Evolutionary conservation across 2,797 vertebrate genomes (phyloP).

Genomic region (Falco biarmicus): DNA sequence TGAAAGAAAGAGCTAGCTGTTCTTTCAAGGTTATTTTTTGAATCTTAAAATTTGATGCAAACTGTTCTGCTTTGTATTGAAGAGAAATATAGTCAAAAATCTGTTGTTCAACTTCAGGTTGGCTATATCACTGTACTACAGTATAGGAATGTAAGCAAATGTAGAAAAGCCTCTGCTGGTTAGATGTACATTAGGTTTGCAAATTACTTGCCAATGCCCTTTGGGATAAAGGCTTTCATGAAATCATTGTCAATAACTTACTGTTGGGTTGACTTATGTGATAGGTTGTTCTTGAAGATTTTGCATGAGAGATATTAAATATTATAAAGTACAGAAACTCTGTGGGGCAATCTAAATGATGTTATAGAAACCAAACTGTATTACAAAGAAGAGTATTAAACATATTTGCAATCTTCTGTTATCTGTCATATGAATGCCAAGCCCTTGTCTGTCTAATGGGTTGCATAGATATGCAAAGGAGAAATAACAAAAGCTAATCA

Average conservation of each 20-base stretch:
- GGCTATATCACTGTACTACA: neutral
- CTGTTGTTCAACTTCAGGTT: neutral
- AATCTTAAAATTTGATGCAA: neutral
- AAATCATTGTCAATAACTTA: constrained; percentile 16
- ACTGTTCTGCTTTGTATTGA: neutral
- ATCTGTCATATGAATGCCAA: neutral
- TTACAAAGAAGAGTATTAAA: constrained; percentile 33
- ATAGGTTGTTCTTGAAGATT: constrained; percentile 14
- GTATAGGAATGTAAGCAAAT: neutral
- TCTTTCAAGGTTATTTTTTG: neutral
- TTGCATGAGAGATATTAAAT: constrained; percentile 20
- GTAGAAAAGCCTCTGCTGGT: neutral
- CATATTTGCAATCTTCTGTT: constrained; percentile 21
- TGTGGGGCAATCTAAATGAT: neutral
- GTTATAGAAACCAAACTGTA: neutral
- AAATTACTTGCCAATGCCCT: neutral
- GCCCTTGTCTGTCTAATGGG: neutral
- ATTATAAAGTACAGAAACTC: constrained; percentile 36
- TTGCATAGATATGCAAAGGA: constrained; percentile 16
- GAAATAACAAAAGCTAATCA: constrained; percentile 47
- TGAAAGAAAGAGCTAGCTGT: neutral
- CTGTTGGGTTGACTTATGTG: neutral
- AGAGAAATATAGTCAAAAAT: neutral
- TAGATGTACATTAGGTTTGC: neutral
- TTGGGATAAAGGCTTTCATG: constrained; percentile 3